Percentiles rank a stretch among this genome's conserved stretches.
Conservation (phyloP, 2,888 invertebrate species). For the Halictus ligatus region DNA sequence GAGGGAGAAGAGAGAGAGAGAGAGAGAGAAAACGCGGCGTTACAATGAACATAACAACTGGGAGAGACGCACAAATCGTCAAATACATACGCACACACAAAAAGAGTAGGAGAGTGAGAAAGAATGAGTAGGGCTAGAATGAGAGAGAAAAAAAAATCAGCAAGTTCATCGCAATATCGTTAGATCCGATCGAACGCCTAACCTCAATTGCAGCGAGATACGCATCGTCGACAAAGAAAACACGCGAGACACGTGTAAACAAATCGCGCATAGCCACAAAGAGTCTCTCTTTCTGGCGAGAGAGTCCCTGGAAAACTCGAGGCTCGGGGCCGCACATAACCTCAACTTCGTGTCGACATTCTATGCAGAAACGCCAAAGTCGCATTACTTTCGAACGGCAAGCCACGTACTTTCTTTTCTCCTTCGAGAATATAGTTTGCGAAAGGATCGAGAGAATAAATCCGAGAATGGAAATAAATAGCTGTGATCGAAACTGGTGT, state of each 20-base stretch:
- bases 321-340: slow-evolving; percentile 67
- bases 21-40: background rate
- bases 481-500: background rate
- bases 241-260: slow-evolving; percentile 45
- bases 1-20: background rate
- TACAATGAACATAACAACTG: slow-evolving; percentile 8
- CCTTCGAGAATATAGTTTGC: background rate
- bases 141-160: slow-evolving; percentile 38
- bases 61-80: slow-evolving; percentile 4
- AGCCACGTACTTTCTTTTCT: background rate
- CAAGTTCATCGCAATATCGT: slow-evolving; percentile 41
- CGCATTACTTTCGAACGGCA: slow-evolving; percentile 32
- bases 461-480: background rate
- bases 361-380: slow-evolving; percentile 30
- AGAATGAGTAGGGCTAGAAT: slow-evolving; percentile 11
- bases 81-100: background rate
- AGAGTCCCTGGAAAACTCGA: slow-evolving; percentile 28
- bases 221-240: slow-evolving; percentile 44
- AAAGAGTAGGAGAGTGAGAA: background rate
- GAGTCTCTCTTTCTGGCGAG: slow-evolving; percentile 17
- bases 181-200: slow-evolving; percentile 23
- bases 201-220: slow-evolving; percentile 48
- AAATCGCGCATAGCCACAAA: slow-evolving; percentile 40
- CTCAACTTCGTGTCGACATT: slow-evolving; percentile 63
- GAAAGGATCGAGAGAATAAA: too few relatives aligned